Percentiles rank a stretch among this genome's conserved stretches.
phyloP scores from a whole-genome alignment of 2,797 vertebrate species.

The Poliocrania exsul region DNA sequence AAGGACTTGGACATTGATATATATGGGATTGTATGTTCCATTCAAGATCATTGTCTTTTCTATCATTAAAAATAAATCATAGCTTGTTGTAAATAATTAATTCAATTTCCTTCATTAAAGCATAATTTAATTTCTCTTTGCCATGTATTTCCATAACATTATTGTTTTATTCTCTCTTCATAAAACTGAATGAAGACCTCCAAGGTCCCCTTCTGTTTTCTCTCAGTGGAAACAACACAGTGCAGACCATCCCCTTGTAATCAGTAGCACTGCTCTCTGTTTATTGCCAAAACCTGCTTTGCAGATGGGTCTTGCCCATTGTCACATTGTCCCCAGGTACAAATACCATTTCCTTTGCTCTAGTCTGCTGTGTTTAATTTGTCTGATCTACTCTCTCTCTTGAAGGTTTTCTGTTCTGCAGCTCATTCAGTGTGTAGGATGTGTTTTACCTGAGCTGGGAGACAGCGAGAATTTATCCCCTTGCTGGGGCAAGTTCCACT shows the following conservation, averaged over 20 bases:
- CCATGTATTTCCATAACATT: not conserved
- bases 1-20: constrained; percentile 63
- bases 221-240: not conserved
- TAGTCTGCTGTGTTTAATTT: not conserved
- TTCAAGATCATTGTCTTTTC: constrained; percentile 19
- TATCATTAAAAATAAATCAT: constrained; percentile 33
- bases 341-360: accelerated
- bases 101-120: constrained; percentile 34
- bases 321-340: not conserved
- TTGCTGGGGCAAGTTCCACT: not conserved
- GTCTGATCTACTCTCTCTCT: not conserved
- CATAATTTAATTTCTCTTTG: constrained; percentile 28
- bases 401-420: not conserved
- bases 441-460: not conserved
- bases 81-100: constrained; percentile 28
- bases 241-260: not conserved
- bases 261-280: not conserved
- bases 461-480: not conserved
- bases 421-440: not conserved
- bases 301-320: not conserved
- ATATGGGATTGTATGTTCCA: constrained; percentile 41
- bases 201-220: not conserved
- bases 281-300: not conserved
- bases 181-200: not conserved
- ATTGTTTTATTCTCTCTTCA: not conserved